Evolutionary conservation across 2,888 invertebrate species (phyloP).

Genomic region (Parnassius orleans): DNA sequence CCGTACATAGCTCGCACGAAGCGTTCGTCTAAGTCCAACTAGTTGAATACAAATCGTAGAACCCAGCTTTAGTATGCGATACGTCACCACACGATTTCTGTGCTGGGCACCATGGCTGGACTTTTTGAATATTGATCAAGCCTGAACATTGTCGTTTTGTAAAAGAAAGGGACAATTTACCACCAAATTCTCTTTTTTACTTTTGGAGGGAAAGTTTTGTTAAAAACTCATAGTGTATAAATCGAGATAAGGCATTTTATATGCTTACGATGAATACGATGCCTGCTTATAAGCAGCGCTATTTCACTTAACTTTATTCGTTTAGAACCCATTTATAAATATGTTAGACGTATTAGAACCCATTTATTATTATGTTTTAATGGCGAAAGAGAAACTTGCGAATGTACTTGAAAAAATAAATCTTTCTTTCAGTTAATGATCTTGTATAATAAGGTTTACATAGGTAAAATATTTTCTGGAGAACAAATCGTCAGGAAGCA

Average conservation of each 20-base stretch:
- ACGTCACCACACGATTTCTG: conserved; percentile 71
- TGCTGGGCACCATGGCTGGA: conserved; percentile 58
- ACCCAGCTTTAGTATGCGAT: conserved; percentile 60
- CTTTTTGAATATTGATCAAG: conserved; percentile 74
- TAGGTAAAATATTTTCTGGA: too few relatives aligned
- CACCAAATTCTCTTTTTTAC: conserved; percentile 32
- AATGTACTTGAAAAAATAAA: too few relatives aligned
- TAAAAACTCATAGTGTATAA: conserved; percentile 34
- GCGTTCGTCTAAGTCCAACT: conserved; percentile 54
- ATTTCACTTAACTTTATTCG: too few relatives aligned
- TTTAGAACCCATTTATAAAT: too few relatives aligned
- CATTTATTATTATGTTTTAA: too few relatives aligned
- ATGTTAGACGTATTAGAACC: too few relatives aligned
- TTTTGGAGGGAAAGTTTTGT: conserved; percentile 59
- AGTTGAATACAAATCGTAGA: conserved; percentile 63
- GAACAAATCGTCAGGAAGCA: too few relatives aligned
- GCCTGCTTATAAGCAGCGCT: not conserved
- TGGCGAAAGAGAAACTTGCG: too few relatives aligned
- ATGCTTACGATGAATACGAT: not conserved
- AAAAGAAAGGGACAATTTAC: conserved; percentile 39
- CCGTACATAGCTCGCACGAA: conserved; percentile 51
- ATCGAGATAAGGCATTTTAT: not conserved
- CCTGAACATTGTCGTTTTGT: conserved; percentile 38
- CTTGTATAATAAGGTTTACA: too few relatives aligned
- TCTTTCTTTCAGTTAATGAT: too few relatives aligned